Base-by-base conservation (phyloP, 2,113 vertebrate genomes). In the Gymnorhina tibicen region DNA sequence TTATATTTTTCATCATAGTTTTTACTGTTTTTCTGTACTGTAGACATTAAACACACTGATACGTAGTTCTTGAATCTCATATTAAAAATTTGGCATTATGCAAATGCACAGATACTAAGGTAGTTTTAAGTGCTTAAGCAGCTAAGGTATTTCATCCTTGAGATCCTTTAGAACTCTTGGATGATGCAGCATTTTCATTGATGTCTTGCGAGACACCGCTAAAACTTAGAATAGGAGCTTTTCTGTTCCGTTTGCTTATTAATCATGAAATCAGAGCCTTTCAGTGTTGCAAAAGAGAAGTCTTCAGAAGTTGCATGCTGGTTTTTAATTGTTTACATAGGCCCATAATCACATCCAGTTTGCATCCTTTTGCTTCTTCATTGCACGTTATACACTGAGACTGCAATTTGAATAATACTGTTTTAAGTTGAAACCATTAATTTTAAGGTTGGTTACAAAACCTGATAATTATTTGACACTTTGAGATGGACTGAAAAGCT, bases 261-360 rank as follows among this genome's bases (percentile, higher is more conserved):
- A 97, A 96, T 95, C 20, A 11, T 78, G 96, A 95, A 97, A 97
- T 90, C 83, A 91, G 96, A 96, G 95, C 95, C 93, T 96, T 97
- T 97, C 95, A 96, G 96, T 92, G 33, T 52, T 83, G 47, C 46
- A 67, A 23, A 93, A 80, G 32, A 81, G 44, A 68, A 82, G 39
- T 59, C 30, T 87, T 87, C 8, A 73, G 33, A 94, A 79, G 47
- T 47, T 77, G 50, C 32, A 63, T 67, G 22, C 19, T 85, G 23
- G 1, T 35, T 88, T 83, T 52, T 73, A 15, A 28, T 37, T 47
- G 6, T 64, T 95, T n/a, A 6, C 5, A 0, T 76, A 37, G 50
- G 39, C 26, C 18, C 35, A 6, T 46, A 67, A 50, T 83, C 28
- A 21, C 24, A 63, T 58, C 6, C 26, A 70, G 59, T 90, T 87